phyloP scores from a whole-genome alignment of 2,888 invertebrate species.

The Argyresthia albistria region DNA sequence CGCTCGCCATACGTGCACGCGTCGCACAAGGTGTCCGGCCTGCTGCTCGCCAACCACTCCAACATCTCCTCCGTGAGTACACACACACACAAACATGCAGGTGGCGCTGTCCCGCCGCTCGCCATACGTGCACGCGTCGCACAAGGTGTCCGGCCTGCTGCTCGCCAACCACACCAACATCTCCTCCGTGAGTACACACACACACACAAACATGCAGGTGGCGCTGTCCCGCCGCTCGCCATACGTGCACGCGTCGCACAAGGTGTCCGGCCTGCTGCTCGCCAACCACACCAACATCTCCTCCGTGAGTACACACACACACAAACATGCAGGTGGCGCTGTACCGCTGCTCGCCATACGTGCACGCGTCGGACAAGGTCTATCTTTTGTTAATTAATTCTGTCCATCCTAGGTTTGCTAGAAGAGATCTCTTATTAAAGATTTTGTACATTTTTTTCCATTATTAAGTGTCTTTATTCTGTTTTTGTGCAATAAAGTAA shows the following conservation, averaged over 20 bases:
- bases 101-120: constrained; percentile 96
- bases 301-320: constrained; percentile 75
- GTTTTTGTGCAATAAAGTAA: too few species aligned
- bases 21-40: constrained; percentile 95
- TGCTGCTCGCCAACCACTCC: constrained; percentile 98
- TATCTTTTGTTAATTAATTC: too few species aligned
- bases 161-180: constrained; percentile 99
- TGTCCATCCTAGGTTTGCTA: too few species aligned
- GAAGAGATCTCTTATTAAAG: too few species aligned
- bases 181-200: constrained; percentile 82
- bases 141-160: constrained; percentile 97
- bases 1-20: constrained; percentile 97
- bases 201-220: constrained; percentile 84
- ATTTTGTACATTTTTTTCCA: too few species aligned
- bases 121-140: constrained; percentile 94
- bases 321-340: constrained; percentile 93
- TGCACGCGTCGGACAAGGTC: constrained; percentile 95
- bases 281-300: constrained; percentile 99
- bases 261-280: constrained; percentile 97
- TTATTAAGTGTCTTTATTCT: too few species aligned
- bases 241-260: constrained; percentile 93
- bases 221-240: constrained; percentile 96
- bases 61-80: constrained; percentile 90
- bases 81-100: constrained; percentile 74
- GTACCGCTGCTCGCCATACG: constrained; percentile 95